These are phyloP conservation scores for Podabrus alpinus DNA, from an alignment of 2,888 invertebrate genomes.

Conservation along the genomic window DNA sequence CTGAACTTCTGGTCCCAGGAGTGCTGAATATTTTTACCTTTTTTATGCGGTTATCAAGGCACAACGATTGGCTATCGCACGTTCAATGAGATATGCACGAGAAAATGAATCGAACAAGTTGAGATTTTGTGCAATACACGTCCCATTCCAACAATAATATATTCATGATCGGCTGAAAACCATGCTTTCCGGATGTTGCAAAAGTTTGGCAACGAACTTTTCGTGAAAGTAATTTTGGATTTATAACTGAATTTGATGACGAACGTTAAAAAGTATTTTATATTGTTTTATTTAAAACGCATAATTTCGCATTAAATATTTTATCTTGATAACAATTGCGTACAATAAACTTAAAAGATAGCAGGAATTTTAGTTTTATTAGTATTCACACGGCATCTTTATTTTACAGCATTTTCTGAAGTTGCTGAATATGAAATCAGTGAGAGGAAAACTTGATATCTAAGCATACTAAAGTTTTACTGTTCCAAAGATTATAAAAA, in stretches of 20 bases:
- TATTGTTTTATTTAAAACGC: background rate
- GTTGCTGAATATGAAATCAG: slow-evolving; percentile 28
- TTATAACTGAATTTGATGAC: background rate
- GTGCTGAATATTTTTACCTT: background rate
- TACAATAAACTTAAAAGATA: background rate
- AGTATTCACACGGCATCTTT: slow-evolving; percentile 18
- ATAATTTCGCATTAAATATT: background rate
- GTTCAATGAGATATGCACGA: background rate
- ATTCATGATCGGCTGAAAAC: background rate
- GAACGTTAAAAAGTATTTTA: background rate
- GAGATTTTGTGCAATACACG: background rate
- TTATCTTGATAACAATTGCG: background rate
- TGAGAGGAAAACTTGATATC: slow-evolving; percentile 27
- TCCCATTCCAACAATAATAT: background rate
- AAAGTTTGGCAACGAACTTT: background rate
- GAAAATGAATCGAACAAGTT: background rate
- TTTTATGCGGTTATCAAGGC: background rate
- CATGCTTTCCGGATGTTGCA: background rate
- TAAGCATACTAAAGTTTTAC: slow-evolving; percentile 29
- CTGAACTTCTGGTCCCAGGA: background rate
- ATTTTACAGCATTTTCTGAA: slow-evolving; percentile 21
- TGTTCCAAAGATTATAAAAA: slow-evolving; percentile 28
- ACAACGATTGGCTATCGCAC: background rate
- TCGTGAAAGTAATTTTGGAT: background rate
- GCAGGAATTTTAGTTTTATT: background rate